Evolutionary conservation across 92 coral and sea anemone species (phyloP).

Genomic region (Galaxea fascicularis): DNA sequence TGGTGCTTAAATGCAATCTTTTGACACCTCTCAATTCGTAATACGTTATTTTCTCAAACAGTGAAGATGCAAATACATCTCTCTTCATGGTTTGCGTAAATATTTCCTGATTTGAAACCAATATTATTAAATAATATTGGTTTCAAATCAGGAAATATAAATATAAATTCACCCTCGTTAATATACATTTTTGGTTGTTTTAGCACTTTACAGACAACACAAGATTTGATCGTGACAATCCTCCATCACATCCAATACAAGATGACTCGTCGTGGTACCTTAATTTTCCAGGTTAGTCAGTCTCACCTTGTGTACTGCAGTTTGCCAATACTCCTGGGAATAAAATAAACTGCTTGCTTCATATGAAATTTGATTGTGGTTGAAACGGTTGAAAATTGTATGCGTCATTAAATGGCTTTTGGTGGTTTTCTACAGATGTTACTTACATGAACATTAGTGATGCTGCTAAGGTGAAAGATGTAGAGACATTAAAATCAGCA

Average conservation of each 20-base stretch:
- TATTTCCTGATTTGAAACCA: neutral
- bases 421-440: slow-evolving; percentile 53
- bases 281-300: slow-evolving; percentile 87
- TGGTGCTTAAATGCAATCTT: neutral
- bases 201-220: slow-evolving; percentile 97
- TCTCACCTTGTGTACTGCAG: neutral
- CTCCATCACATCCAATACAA: slow-evolving; percentile 95
- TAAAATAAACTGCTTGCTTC: too few relatives aligned
- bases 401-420: too few relatives aligned
- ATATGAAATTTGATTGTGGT: too few relatives aligned
- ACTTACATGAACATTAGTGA: slow-evolving; percentile 89
- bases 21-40: too few relatives aligned
- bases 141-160: too few relatives aligned
- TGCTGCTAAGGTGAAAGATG: slow-evolving; percentile 91
- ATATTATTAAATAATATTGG: too few relatives aligned
- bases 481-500: slow-evolving; percentile 89
- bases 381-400: too few relatives aligned
- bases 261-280: slow-evolving; percentile 99
- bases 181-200: neutral
- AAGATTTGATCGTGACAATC: slow-evolving; percentile 94
- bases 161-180: too few relatives aligned
- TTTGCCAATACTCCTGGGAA: neutral
- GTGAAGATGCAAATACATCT: too few relatives aligned
- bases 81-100: neutral
- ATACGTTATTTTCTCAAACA: too few relatives aligned